A percentile compares a stretch with the other conserved stretches of the same genome.
Evolutionary conservation across 2,113 vertebrate species (phyloP).

Genomic region (Brachyhypopomus occidentalis): DNA sequence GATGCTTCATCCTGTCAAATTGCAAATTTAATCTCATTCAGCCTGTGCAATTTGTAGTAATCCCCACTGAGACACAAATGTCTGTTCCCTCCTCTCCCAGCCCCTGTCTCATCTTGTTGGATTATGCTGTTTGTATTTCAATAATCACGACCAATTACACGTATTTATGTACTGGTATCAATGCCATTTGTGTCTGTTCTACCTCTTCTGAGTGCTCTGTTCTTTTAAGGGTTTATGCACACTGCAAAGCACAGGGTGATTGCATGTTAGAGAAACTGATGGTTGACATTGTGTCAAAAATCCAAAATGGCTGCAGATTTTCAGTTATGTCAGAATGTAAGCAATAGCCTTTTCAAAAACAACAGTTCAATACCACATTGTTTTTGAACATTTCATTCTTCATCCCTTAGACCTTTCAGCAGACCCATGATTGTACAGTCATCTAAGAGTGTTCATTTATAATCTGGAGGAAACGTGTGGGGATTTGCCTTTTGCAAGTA

Average conservation of each 20-base stretch:
- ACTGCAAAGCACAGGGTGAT: background rate
- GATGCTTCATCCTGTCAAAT: constrained; percentile 56
- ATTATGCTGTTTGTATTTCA: constrained; percentile 54
- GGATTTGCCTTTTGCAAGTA: constrained; percentile 71
- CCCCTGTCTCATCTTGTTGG: constrained; percentile 46
- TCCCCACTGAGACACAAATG: constrained; percentile 51
- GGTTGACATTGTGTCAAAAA: constrained; percentile 28
- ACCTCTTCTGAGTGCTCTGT: background rate
- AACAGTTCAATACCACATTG: constrained; percentile 20
- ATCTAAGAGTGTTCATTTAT: constrained; percentile 68
- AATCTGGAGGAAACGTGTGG: constrained; percentile 61
- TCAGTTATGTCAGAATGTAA: constrained; percentile 31
- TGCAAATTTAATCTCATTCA: constrained; percentile 59
- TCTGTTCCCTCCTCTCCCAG: constrained; percentile 36
- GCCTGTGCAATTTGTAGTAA: constrained; percentile 66
- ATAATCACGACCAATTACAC: constrained; percentile 52
- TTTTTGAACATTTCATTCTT: constrained; percentile 47
- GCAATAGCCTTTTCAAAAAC: constrained; percentile 28
- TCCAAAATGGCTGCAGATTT: constrained; percentile 12
- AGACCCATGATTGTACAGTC: constrained; percentile 47
- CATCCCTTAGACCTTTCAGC: constrained; percentile 48
- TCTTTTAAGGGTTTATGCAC: background rate
- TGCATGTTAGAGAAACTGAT: background rate
- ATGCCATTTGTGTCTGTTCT: constrained; percentile 37
- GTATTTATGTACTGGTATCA: constrained; percentile 42